phyloP scores from a whole-genome alignment of 2,888 invertebrate genomes.

The Colostygia pectinataria region DNA sequence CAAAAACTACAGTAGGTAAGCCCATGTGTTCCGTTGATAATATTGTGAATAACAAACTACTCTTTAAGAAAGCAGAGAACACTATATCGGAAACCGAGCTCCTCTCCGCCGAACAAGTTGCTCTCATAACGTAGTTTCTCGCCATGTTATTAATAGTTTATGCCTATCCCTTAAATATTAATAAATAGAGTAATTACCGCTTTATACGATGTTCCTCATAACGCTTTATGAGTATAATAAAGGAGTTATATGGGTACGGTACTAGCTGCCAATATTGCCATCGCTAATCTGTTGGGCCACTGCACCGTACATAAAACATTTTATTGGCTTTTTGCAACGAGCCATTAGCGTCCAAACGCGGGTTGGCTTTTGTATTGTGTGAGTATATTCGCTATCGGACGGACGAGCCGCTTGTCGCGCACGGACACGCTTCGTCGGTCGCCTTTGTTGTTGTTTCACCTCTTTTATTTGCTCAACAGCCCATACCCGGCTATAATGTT shows the following conservation, averaged over 20 bases:
- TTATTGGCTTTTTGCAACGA: conserved; percentile 58
- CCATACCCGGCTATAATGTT: conserved; percentile 33
- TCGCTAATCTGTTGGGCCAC: conserved; percentile 48
- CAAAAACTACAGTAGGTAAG: no score
- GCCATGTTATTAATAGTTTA: conserved; percentile 42
- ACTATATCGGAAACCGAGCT: no score
- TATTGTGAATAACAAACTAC: no score
- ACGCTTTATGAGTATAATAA: conserved; percentile 36
- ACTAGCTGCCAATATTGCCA: conserved; percentile 44
- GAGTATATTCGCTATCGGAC: conserved; percentile 42
- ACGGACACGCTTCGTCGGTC: conserved; percentile 51
- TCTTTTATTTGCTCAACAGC: conserved; percentile 50
- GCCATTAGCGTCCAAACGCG: conserved; percentile 43
- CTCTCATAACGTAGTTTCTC: no score
- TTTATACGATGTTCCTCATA: conserved; percentile 24
- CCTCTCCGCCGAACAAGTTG: no score
- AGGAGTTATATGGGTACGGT: conserved; percentile 31
- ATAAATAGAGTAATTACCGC: conserved; percentile 34
- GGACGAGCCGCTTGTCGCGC: conserved; percentile 39
- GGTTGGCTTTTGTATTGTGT: conserved; percentile 37
- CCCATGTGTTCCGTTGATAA: no score
- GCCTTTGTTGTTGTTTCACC: conserved; percentile 52
- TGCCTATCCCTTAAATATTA: conserved; percentile 31
- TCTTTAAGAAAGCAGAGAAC: no score
- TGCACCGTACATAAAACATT: conserved; percentile 56